Percentiles rank a stretch among this genome's conserved stretches.
phyloP scores from a whole-genome alignment of 2,797 vertebrate genomes.

The Amniataba percoides region DNA sequence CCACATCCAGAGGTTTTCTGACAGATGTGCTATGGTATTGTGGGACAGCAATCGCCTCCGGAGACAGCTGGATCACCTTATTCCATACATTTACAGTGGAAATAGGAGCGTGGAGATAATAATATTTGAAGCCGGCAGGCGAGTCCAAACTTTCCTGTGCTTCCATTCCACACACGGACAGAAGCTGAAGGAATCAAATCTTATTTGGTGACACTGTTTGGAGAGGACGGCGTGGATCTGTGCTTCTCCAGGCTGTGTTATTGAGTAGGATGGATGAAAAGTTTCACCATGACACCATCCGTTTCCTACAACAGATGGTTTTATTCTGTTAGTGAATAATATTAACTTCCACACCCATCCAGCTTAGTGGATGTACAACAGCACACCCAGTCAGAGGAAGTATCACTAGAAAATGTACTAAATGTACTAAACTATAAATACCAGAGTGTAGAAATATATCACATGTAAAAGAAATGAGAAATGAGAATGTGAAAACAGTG shows the following conservation, averaged over 20 bases:
- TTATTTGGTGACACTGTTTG: too few species aligned
- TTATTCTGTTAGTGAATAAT: not conserved
- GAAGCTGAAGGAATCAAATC: conserved; percentile 25
- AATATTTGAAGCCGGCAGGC: conserved; percentile 35
- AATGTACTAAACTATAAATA: not conserved
- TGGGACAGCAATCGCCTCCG: conserved; percentile 11
- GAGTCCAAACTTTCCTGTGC: conserved; percentile 22
- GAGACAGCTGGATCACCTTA: conserved; percentile 55
- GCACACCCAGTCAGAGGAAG: not conserved
- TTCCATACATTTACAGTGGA: conserved; percentile 61
- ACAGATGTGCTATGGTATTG: conserved; percentile 48
- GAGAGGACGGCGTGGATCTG: conserved; percentile 26
- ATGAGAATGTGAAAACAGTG: not conserved
- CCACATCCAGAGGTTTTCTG: conserved; percentile 48
- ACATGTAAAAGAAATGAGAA: not conserved
- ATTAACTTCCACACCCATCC: not conserved
- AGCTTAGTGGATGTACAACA: not conserved
- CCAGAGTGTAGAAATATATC: not conserved
- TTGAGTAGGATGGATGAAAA: not conserved
- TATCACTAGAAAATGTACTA: not conserved
- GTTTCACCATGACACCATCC: conserved; percentile 1
- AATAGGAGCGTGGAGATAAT: conserved; percentile 44
- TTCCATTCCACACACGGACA: conserved; percentile 5
- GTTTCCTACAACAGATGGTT: not conserved
- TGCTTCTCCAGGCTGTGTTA: conserved; percentile 8